phyloP scores from a whole-genome alignment of 2,113 vertebrate genomes.

The Aptenodytes patagonicus region DNA sequence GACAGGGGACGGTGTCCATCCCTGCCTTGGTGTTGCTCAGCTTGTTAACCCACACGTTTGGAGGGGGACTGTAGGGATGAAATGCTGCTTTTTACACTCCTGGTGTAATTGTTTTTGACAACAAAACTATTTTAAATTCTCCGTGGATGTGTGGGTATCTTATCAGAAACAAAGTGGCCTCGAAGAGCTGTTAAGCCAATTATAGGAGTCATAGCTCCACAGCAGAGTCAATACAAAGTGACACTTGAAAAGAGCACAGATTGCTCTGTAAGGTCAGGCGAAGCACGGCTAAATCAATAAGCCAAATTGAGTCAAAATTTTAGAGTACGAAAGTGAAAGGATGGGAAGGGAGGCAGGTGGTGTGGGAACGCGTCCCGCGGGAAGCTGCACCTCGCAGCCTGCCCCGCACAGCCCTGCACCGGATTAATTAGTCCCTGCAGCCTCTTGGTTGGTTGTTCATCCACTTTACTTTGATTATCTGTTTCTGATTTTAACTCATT shows the following conservation, averaged over 20 bases:
- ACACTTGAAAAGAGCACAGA: slow-evolving; percentile 7
- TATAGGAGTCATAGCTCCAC: not conserved
- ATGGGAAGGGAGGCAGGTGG: not conserved
- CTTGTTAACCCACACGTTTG: not conserved
- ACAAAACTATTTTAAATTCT: slow-evolving; percentile 19
- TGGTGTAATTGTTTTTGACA: not conserved
- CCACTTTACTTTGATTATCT: not conserved
- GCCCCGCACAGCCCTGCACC: not conserved
- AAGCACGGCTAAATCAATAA: not conserved
- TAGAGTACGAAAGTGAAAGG: not conserved
- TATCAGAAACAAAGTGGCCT: not conserved
- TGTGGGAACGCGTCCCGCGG: not conserved
- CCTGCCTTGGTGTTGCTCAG: not conserved
- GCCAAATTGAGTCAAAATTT: not conserved
- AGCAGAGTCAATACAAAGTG: not conserved
- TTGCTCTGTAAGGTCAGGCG: not conserved
- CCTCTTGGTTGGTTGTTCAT: not conserved
- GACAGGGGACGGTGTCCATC: not conserved
- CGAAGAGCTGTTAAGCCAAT: not conserved
- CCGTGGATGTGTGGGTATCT: not conserved
- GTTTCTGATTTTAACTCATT: not conserved
- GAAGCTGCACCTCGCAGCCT: not conserved
- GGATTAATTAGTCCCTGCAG: not conserved
- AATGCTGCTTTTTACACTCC: not conserved
- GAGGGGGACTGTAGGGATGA: not conserved